phyloP scores from a whole-genome alignment of 1,140 invertebrate genomes.

The Drosophila sucinea region DNA sequence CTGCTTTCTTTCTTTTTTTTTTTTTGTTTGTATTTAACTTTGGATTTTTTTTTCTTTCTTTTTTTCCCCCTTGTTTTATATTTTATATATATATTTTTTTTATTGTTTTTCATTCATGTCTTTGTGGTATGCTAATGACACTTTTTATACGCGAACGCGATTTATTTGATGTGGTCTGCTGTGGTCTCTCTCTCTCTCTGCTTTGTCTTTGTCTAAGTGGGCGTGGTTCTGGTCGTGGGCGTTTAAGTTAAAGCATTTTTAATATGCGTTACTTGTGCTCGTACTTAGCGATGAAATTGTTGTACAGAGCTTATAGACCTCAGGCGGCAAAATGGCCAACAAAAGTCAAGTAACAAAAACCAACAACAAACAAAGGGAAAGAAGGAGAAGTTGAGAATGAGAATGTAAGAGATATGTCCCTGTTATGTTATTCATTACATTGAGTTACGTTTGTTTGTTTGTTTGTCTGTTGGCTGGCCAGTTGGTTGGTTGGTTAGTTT shows the following conservation, averaged over 20 bases:
- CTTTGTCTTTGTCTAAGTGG: background rate
- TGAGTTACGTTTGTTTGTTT: slow-evolving; percentile 31
- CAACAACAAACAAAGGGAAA: background rate
- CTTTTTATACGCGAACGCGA: slow-evolving; percentile 34
- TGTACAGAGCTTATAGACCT: slow-evolving; percentile 17
- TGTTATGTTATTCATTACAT: slow-evolving; percentile 42
- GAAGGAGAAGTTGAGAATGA: slow-evolving; percentile 16
- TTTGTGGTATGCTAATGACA: slow-evolving; percentile 47
- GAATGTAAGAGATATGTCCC: slow-evolving; percentile 23
- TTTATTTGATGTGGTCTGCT: slow-evolving; percentile 36
- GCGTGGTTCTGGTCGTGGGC: background rate
- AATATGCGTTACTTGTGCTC: slow-evolving; percentile 27
- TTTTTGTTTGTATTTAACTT: slow-evolving; percentile 23
- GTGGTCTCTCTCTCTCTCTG: background rate
- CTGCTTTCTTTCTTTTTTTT: background rate
- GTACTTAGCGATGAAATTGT: slow-evolving; percentile 27
- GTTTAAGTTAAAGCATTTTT: slow-evolving; percentile 29
- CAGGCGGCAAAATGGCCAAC: slow-evolving; percentile 26
- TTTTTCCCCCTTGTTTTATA: slow-evolving; percentile 4
- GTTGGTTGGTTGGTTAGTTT: slow-evolving; percentile 7
- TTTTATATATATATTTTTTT: slow-evolving; percentile 17
- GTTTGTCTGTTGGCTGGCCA: background rate
- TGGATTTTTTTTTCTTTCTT: background rate
- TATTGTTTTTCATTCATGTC: background rate
- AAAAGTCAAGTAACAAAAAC: slow-evolving; percentile 6